Evolutionary conservation across 2,888 invertebrate species (phyloP).

Genomic region (Melinaea marsaeus): DNA sequence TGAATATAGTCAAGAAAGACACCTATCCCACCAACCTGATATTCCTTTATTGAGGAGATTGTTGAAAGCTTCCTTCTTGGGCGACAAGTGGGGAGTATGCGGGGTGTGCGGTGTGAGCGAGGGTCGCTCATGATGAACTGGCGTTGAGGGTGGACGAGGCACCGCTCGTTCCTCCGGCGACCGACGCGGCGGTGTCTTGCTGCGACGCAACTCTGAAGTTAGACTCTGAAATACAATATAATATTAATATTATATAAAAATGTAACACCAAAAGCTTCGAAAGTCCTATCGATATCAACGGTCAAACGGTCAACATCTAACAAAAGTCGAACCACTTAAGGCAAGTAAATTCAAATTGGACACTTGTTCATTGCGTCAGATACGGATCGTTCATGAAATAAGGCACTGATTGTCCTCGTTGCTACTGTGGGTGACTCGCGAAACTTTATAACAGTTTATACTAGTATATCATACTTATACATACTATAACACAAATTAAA

Average conservation of each 20-base stretch:
- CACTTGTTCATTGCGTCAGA: constrained; percentile 71
- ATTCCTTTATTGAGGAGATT: constrained; percentile 78
- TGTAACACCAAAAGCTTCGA: constrained; percentile 21
- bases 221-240: constrained; percentile 48
- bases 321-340: constrained; percentile 71
- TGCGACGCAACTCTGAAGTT: constrained; percentile 59
- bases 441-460: constrained; percentile 54
- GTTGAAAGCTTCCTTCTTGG: constrained; percentile 82
- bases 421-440: constrained; percentile 58
- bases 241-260: not conserved
- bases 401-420: constrained; percentile 66
- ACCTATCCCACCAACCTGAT: constrained; percentile 71
- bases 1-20: no score
- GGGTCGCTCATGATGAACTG: constrained; percentile 67
- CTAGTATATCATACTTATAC: no score
- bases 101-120: constrained; percentile 59
- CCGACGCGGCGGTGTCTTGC: constrained; percentile 66
- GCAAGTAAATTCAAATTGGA: constrained; percentile 70
- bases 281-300: constrained; percentile 36
- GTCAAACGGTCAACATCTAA: constrained; percentile 53
- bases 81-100: constrained; percentile 75
- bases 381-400: constrained; percentile 56
- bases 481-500: no score
- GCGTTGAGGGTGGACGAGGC: constrained; percentile 71
- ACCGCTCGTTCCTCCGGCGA: constrained; percentile 65